Conservation (phyloP, 2,888 invertebrate genomes). For the Ligdia adustata region DNA sequence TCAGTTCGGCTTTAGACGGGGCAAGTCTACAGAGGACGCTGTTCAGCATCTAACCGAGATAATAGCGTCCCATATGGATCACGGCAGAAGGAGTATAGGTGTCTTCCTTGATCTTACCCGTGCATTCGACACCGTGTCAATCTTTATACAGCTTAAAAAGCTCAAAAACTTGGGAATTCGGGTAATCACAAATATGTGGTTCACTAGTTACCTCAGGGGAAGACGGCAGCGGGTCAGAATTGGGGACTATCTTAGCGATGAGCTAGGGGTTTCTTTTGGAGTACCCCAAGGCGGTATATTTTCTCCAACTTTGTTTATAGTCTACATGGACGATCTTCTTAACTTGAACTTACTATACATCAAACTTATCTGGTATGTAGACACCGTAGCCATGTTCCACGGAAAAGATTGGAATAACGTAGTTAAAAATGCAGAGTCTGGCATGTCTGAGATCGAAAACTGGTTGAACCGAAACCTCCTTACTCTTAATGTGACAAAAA, state of each 20-base stretch:
- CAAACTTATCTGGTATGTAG: not conserved
- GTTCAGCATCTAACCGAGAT: not conserved
- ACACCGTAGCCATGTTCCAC: not conserved
- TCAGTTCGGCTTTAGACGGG: not conserved
- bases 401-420: not conserved
- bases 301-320: not conserved
- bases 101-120: not conserved
- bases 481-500: not conserved
- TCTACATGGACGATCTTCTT: not conserved
- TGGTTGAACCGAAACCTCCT: not conserved
- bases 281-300: not conserved
- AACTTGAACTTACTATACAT: not conserved
- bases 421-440: not conserved
- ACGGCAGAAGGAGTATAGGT: not conserved
- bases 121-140: not conserved
- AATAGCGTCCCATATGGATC: not conserved
- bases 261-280: not conserved
- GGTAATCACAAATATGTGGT: not conserved
- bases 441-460: not conserved
- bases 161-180: not conserved
- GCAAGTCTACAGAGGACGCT: not conserved
- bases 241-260: not conserved
- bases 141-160: not conserved
- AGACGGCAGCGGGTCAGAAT: not conserved
- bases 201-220: not conserved